Conservation (phyloP, 64 coral and sea anemone species). For the Montipora cactus region DNA sequence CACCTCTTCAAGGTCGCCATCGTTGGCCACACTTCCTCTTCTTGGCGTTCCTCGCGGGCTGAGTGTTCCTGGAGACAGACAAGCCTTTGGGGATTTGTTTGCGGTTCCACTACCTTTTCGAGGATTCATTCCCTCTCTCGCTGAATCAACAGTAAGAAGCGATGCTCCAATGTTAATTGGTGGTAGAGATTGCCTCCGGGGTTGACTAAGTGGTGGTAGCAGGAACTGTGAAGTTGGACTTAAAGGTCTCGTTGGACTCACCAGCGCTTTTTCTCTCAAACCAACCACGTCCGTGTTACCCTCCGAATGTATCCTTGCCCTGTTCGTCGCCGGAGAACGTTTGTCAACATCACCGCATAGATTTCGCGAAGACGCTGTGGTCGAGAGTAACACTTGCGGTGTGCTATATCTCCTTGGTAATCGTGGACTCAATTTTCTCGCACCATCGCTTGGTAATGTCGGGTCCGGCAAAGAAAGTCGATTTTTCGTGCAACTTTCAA, state of each 20-base stretch:
- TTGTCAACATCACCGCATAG: constrained; percentile 46
- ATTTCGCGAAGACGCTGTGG: constrained; percentile 57
- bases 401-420: constrained; percentile 82
- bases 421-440: constrained; percentile 72
- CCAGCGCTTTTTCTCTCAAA: neutral
- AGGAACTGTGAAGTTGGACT: constrained; percentile 58
- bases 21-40: constrained; percentile 63
- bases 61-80: constrained; percentile 14
- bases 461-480: constrained; percentile 56
- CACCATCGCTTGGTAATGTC: neutral
- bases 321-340: constrained; percentile 35
- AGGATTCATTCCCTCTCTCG: neutral
- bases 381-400: constrained; percentile 55
- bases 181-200: constrained; percentile 83
- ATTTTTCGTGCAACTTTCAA: constrained; percentile 64
- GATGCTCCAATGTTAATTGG: constrained; percentile 74
- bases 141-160: constrained; percentile 36
- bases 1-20: constrained; percentile 71
- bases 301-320: constrained; percentile 65
- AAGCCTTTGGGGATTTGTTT: constrained; percentile 16
- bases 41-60: constrained; percentile 60
- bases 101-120: constrained; percentile 24
- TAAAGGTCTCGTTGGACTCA: constrained; percentile 33
- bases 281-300: constrained; percentile 25
- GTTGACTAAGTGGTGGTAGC: constrained; percentile 80